Percentiles rank a stretch among this genome's conserved stretches.
These are phyloP conservation scores for Sigmodon hispidus DNA, from an alignment of 2,113 vertebrate species.

Conservation along the genomic window DNA sequence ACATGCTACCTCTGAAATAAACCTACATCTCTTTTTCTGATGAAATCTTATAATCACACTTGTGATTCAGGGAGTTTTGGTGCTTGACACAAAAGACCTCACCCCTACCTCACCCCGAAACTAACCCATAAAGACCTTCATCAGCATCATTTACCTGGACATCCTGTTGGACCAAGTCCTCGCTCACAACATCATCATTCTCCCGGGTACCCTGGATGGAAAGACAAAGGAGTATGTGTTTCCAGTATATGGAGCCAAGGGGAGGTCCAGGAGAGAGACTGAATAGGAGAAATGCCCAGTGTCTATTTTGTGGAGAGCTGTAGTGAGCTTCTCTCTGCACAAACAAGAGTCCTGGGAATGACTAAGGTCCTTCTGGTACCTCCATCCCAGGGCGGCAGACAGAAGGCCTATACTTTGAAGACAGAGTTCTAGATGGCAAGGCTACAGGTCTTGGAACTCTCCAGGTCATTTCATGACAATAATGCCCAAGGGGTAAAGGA, in stretches of 20 bases:
- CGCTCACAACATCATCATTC: conserved; percentile 92
- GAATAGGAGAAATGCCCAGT: not conserved
- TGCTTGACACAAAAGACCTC: not conserved
- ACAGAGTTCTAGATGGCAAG: not conserved
- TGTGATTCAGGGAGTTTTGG: not conserved
- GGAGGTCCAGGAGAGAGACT: not conserved
- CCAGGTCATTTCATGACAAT: rapidly evolving
- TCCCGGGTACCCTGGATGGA: conserved; percentile 93
- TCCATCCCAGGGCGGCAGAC: not conserved
- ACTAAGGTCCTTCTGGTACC: not conserved
- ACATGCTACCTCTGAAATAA: not conserved
- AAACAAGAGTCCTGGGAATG: not conserved
- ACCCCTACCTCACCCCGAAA: not conserved
- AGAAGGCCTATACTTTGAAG: not conserved
- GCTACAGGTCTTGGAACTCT: not conserved
- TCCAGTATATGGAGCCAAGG: not conserved
- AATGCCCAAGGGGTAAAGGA: not conserved
- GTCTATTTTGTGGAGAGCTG: not conserved
- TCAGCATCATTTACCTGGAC: conserved; percentile 87
- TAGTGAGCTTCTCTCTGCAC: not conserved
- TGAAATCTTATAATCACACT: not conserved
- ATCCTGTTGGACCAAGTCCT: conserved; percentile 94
- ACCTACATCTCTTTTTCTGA: not conserved
- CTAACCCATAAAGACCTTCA: not conserved
- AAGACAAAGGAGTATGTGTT: not conserved